These are phyloP conservation scores for Astropecten irregularis DNA, from an alignment of 53 echinoderm and acorn worm genomes.

Conservation along the genomic window DNA sequence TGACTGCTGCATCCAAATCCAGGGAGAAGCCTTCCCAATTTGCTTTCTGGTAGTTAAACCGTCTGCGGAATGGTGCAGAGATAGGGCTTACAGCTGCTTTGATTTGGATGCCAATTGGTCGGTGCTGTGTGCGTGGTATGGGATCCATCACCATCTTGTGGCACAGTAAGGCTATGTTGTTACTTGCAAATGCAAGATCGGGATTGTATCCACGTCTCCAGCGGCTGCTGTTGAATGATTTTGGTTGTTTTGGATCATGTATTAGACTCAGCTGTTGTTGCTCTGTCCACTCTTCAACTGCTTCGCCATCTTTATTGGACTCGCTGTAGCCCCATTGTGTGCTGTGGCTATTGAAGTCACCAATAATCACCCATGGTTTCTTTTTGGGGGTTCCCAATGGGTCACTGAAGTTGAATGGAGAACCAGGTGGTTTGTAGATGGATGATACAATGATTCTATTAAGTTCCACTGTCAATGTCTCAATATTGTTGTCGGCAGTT, in stretches of 20 bases:
- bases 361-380: neutral
- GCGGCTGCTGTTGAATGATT: slow-evolving; percentile 22
- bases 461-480: slow-evolving; percentile 49
- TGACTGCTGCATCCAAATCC: slow-evolving; percentile 26
- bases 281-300: slow-evolving; percentile 34
- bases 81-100: neutral
- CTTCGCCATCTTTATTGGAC: slow-evolving; percentile 28
- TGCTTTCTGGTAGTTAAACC: slow-evolving; percentile 64
- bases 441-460: slow-evolving; percentile 24
- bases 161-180: slow-evolving; percentile 21
- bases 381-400: neutral
- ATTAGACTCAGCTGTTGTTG: slow-evolving; percentile 12
- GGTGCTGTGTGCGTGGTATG: slow-evolving; percentile 50
- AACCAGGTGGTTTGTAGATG: slow-evolving; percentile 57
- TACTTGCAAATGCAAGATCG: slow-evolving; percentile 38
- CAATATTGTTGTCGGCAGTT: slow-evolving; percentile 5
- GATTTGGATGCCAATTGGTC: slow-evolving; percentile 15
- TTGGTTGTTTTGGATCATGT: slow-evolving; percentile 41
- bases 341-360: slow-evolving; percentile 48
- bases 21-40: slow-evolving; percentile 28
- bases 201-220: slow-evolving; percentile 59
- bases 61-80: slow-evolving; percentile 36
- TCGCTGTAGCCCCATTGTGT: slow-evolving; percentile 39
- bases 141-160: slow-evolving; percentile 22
- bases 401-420: neutral